Conservation (phyloP, 2,888 invertebrate species). For the Lycocerus yunnanus region DNA sequence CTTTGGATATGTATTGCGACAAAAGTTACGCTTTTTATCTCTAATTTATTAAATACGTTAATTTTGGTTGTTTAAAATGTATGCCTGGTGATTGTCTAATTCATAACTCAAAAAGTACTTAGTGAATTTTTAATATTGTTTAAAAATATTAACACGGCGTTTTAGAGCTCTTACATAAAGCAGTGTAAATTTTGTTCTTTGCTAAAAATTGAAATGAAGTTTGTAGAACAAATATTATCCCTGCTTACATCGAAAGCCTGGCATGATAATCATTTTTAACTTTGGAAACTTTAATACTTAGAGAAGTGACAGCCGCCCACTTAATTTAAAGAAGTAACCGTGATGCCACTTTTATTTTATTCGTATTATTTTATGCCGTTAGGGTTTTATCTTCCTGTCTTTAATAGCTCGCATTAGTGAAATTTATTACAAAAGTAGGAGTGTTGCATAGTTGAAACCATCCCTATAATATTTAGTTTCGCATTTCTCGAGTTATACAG, state of each 20-base stretch:
- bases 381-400: constrained; percentile 5
- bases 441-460: constrained; percentile 5
- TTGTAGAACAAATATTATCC: neutral
- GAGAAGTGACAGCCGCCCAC: neutral
- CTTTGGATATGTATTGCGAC: no score
- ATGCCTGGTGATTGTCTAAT: no score
- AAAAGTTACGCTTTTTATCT: no score
- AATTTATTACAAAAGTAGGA: constrained; percentile 23
- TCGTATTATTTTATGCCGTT: constrained; percentile 2
- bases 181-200: neutral
- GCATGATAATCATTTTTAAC: neutral
- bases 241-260: neutral
- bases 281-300: neutral
- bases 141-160: neutral
- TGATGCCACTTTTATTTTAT: neutral
- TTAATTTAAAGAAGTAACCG: neutral
- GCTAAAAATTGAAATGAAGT: neutral
- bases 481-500: constrained; percentile 28
- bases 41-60: no score
- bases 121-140: neutral
- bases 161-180: neutral
- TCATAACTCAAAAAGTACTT: neutral
- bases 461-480: constrained; percentile 26
- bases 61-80: no score
- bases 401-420: constrained; percentile 8